Base-by-base conservation (phyloP, 2,888 invertebrate genomes). In the Cabera pusaria region DNA sequence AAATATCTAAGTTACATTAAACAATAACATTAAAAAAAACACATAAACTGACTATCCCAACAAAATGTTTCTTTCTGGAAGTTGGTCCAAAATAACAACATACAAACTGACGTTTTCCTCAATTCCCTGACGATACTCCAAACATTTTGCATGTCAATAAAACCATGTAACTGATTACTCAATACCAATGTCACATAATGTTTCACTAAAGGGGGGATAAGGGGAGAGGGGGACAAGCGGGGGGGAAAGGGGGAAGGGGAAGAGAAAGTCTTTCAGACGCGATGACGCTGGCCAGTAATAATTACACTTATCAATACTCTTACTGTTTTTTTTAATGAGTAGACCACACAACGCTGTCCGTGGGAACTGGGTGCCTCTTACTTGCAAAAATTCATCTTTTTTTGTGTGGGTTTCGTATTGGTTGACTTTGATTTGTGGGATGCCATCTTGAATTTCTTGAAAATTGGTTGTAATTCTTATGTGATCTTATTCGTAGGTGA, bases 241-340 rank as follows among this genome's bases (percentile, higher is more conserved):
- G 4, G 3, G 1, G 9, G 18, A 5, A n/a, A 14, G 12, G 17
- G 24, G 18, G 18, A 5, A 26, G 10, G 18, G 12, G 12, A 20
- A 38, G 39, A 44, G 55, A 55, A 55, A 55, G 55, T 55, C 50
- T 41, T 26, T 42, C 25, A 48, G 43, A 51, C 49, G 16, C 40
- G 44, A 6, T 27, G 42, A 8, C 52, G 49, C 37, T 38, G 29
- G 6, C 12, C 31, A 14, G 16, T 14, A 16, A 35, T 42, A 36
- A 42, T 32, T 42, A 26, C 21, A 16, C 22, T 25, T 26, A 31
- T 31, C 29, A 26, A 26, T 7, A 20, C 11, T 19, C 36, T 31
- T 14, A 14, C 14, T 14, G 36, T 35, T 42, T 26, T 27, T 25
- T 23, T 40, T 26, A 35, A 7, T 26, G 25, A 18, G 11, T 9